phyloP scores from a whole-genome alignment of 1,140 invertebrate species.

The Subanguina moxae region DNA sequence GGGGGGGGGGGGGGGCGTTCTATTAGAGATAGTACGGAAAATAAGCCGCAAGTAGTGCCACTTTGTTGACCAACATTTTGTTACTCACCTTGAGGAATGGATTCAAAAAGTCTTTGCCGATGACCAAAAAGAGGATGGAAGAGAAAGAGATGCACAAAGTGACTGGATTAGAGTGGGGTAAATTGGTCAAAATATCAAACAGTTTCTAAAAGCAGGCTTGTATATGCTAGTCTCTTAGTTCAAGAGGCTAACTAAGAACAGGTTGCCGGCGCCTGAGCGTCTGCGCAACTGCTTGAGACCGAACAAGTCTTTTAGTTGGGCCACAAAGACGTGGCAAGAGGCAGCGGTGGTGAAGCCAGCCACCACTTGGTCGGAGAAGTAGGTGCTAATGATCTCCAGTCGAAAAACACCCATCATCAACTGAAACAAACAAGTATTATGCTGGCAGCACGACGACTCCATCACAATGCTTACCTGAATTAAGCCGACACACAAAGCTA shows the following conservation, averaged over 20 bases:
- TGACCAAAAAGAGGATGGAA: conserved; percentile 45
- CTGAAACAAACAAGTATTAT: too few relatives aligned
- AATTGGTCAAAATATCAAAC: conserved; percentile 16
- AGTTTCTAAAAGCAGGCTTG: conserved; percentile 9
- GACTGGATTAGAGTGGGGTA: conserved; percentile 31
- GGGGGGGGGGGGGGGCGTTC: too few relatives aligned
- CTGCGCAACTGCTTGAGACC: conserved; percentile 28
- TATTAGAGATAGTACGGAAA: too few relatives aligned
- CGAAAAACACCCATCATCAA: conserved; percentile 54
- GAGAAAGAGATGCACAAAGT: conserved; percentile 35
- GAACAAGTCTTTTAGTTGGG: conserved; percentile 54
- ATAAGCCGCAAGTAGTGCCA: too few relatives aligned
- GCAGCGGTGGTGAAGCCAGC: conserved; percentile 56
- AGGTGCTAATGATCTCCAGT: conserved; percentile 55
- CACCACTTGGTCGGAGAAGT: conserved; percentile 51
- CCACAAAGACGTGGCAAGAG: conserved; percentile 50
- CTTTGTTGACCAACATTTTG: too few relatives aligned
- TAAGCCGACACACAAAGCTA: conserved; percentile 47
- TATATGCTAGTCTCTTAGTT: neutral
- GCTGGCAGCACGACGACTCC: too few relatives aligned
- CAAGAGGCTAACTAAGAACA: conserved; percentile 33
- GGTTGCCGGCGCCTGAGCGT: conserved; percentile 38
- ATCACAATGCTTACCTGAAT: conserved; percentile 23
- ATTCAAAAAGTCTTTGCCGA: conserved; percentile 51
- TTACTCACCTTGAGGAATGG: conserved; percentile 40